Evolutionary conservation across 2,888 invertebrate species (phyloP).

Genomic region (Plusia festucae): DNA sequence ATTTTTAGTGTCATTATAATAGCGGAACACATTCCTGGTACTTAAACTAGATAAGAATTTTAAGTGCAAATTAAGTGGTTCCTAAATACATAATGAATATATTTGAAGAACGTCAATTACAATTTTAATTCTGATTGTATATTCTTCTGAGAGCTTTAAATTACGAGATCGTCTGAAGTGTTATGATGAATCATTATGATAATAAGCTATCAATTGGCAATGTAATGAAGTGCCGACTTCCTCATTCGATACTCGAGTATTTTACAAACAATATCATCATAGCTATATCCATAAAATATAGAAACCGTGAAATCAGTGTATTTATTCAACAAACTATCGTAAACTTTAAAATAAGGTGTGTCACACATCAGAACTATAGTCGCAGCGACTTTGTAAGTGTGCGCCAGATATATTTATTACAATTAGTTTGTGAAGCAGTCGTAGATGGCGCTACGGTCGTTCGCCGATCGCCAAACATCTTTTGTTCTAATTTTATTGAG

Average conservation of each 20-base stretch:
- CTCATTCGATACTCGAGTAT: conserved; percentile 29
- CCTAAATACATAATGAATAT: conserved; percentile 33
- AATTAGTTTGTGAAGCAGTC: conserved; percentile 45
- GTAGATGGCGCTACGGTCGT: conserved; percentile 54
- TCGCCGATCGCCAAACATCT: conserved; percentile 63
- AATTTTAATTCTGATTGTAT: conserved; percentile 29
- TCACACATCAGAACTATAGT: conserved; percentile 15
- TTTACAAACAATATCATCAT: conserved; percentile 24
- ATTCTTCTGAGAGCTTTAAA: conserved; percentile 22
- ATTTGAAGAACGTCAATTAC: conserved; percentile 38
- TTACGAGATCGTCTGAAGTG: conserved; percentile 32
- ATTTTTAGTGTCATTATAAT: conserved; percentile 27
- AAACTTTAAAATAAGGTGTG: conserved; percentile 11
- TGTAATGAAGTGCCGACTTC: conserved; percentile 28
- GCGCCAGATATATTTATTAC: conserved; percentile 44
- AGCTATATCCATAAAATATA: conserved; percentile 3
- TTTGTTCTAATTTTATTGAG: conserved; percentile 81
- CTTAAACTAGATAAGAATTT: conserved; percentile 33
- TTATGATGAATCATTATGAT: conserved; percentile 32
- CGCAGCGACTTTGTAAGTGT: conserved; percentile 8
- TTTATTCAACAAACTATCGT: conserved; percentile 12
- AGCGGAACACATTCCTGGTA: conserved; percentile 18
- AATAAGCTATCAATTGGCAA: conserved; percentile 19
- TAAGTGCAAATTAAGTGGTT: conserved; percentile 38
- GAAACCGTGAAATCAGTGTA: conserved; percentile 7